A percentile compares a stretch with the other conserved stretches of the same genome.
Evolutionary conservation across 1,140 invertebrate species (phyloP).

Genomic region (Euwallacea fornicatus): DNA sequence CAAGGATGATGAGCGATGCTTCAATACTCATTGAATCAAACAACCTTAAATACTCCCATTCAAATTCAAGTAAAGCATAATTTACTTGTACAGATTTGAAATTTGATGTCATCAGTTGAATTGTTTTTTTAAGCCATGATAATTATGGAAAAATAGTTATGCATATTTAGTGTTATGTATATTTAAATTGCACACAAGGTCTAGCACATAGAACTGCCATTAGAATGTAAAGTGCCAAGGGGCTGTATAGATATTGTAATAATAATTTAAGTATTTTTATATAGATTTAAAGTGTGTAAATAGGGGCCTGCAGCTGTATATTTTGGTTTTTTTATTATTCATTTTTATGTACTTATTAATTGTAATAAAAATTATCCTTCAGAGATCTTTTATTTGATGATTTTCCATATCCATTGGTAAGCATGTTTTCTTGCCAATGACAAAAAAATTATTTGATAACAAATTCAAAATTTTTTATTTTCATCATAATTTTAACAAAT

Average conservation of each 20-base stretch:
- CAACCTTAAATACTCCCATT: slow-evolving; percentile 40
- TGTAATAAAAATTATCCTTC: neutral
- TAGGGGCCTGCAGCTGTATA: neutral
- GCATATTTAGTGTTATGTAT: too few relatives aligned
- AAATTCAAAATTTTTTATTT: too few relatives aligned
- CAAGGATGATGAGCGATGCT: slow-evolving; percentile 77
- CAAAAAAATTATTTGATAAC: too few relatives aligned
- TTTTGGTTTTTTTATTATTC: neutral
- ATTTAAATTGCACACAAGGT: too few relatives aligned
- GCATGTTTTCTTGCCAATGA: too few relatives aligned
- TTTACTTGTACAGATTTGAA: neutral
- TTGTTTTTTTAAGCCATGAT: too few relatives aligned
- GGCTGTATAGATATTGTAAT: neutral
- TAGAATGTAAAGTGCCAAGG: slow-evolving; percentile 11
- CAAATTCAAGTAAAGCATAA: slow-evolving; percentile 30
- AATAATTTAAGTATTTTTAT: neutral
- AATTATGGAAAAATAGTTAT: too few relatives aligned
- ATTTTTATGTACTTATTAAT: neutral
- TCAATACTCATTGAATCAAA: slow-evolving; percentile 64
- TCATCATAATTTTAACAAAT: neutral
- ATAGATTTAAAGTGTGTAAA: neutral
- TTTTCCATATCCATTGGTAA: too few relatives aligned
- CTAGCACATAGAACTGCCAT: slow-evolving; percentile 12
- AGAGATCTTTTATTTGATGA: too few relatives aligned
- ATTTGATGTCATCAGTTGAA: too few relatives aligned